Evolutionary conservation across 2,113 vertebrate genomes (phyloP).

Genomic region (Sinocyclocheilus grahami): DNA sequence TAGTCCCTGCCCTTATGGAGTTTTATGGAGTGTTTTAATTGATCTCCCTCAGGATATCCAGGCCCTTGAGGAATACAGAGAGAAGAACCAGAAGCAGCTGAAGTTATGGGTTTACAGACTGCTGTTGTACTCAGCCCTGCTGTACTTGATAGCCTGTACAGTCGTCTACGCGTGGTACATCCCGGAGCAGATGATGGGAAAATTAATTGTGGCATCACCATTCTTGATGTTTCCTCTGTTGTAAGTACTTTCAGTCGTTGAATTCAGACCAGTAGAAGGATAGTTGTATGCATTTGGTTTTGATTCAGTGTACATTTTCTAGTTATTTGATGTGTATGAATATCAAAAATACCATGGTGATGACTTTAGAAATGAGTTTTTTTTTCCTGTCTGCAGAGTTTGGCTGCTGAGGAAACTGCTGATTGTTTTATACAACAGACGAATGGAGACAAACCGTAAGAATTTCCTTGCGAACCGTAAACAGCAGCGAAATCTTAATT

Average conservation of each 20-base stretch:
- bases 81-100: slow-evolving; percentile 92
- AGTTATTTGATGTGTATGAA: too few relatives aligned
- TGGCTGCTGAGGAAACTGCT: slow-evolving; percentile 91
- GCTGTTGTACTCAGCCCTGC: slow-evolving; percentile 86
- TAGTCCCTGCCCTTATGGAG: not conserved
- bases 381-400: slow-evolving; percentile 75
- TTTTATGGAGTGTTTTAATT: slow-evolving; percentile 32
- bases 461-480: not conserved
- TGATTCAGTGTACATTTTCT: not conserved
- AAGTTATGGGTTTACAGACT: slow-evolving; percentile 93
- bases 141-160: slow-evolving; percentile 84
- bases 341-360: too few relatives aligned
- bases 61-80: slow-evolving; percentile 88
- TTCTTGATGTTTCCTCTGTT: slow-evolving; percentile 91
- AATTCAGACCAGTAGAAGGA: not conserved
- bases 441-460: slow-evolving; percentile 94
- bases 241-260: slow-evolving; percentile 80
- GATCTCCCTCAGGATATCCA: slow-evolving; percentile 85
- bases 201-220: slow-evolving; percentile 84
- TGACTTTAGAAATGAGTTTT: not conserved
- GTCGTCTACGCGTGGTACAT: slow-evolving; percentile 94
- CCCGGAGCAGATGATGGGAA: slow-evolving; percentile 87
- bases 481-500: not conserved
- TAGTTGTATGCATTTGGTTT: not conserved
- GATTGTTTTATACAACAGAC: slow-evolving; percentile 87